Conservation (phyloP, 2,113 vertebrate genomes). For the Hyaena hyaena region DNA sequence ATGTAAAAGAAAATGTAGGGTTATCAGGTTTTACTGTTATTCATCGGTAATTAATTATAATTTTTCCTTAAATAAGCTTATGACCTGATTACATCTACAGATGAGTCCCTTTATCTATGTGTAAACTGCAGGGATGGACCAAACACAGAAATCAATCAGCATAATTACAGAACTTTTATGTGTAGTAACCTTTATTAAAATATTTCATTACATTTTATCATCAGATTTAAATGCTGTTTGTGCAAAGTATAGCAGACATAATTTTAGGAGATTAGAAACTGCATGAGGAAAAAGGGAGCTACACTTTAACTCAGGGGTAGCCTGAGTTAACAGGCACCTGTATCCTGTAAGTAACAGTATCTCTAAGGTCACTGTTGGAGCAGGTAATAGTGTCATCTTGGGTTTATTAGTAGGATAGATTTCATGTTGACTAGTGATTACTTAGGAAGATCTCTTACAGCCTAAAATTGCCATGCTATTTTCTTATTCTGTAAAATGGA, state of each 20-base stretch:
- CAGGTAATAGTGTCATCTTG: neutral
- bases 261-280: neutral
- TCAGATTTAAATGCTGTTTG: neutral
- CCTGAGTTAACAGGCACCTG: neutral
- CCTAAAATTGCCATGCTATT: neutral
- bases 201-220: neutral
- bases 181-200: neutral
- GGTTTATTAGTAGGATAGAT: neutral
- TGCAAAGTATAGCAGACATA: neutral
- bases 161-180: neutral
- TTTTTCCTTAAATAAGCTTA: neutral
- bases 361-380: neutral
- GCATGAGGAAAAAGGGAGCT: neutral
- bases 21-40: neutral
- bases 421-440: neutral
- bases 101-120: neutral
- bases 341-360: too few relatives aligned
- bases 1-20: neutral
- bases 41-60: neutral
- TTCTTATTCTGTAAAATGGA: neutral
- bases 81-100: neutral
- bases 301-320: neutral
- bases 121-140: neutral
- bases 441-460: neutral
- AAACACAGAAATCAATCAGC: neutral